Percentiles rank a stretch among this genome's conserved stretches.
phyloP scores from a whole-genome alignment of 2,113 vertebrate species.

The Sitta europaea region DNA sequence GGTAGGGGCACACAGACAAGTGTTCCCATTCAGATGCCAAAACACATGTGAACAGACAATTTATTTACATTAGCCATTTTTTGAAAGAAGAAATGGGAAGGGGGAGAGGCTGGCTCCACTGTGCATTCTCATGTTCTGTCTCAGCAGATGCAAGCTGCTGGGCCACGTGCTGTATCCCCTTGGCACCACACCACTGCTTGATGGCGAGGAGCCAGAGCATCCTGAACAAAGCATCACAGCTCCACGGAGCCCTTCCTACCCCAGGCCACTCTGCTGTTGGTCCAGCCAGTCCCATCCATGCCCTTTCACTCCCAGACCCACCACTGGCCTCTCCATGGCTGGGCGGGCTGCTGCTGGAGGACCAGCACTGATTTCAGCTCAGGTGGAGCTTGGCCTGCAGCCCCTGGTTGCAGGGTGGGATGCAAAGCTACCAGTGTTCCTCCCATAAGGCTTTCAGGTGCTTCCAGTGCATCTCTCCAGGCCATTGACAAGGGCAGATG shows the following conservation, averaged over 20 bases:
- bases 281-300: neutral
- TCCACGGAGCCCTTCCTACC: neutral
- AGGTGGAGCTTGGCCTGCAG: neutral
- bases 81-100: slow-evolving; percentile 5
- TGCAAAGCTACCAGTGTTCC: neutral
- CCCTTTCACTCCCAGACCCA: neutral
- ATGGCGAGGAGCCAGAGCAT: neutral
- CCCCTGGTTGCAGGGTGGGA: neutral
- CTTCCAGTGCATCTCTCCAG: neutral
- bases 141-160: neutral
- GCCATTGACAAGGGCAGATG: accelerated
- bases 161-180: neutral
- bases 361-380: neutral
- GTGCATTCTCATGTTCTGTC: slow-evolving; percentile 5
- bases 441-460: neutral
- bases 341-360: neutral
- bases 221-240: neutral
- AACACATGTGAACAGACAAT: slow-evolving; percentile 20
- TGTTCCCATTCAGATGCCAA: slow-evolving; percentile 49
- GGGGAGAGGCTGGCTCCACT: neutral
- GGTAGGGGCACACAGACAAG: neutral
- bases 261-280: neutral
- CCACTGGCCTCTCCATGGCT: neutral
- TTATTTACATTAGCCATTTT: slow-evolving; percentile 58
- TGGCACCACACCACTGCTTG: neutral